Base-by-base conservation (phyloP, 2,113 vertebrate genomes). In the Myrmophylax atrothorax region DNA sequence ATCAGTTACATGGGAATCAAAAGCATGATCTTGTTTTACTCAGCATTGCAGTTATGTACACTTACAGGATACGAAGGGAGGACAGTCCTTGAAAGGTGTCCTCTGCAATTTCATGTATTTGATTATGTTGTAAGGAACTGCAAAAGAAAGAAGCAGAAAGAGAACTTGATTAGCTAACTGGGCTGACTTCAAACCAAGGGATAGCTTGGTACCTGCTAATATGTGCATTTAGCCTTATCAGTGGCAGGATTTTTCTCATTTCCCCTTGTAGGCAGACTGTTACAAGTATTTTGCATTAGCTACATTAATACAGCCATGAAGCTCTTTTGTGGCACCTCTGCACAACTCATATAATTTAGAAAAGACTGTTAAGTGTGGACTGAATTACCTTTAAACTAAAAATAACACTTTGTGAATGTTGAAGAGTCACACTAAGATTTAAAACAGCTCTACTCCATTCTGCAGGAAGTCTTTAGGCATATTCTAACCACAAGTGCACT, bases 41-140 rank as follows among this genome's bases (percentile, higher is more conserved):
- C 52, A 52, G 50, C n/a, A 76, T 14, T 63, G 40, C n/a, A 75
- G 38, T 25, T 40, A 50, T 5, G 66, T 11, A 77, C 89, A 99
- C 99, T 99, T 97, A 99, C 99, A 99, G 98, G 75, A 99, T 96
- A 92, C 98, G 98, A 55, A 99, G 98, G 83, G 98, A 98, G 24
- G 97, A 97, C 25, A 99, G 98, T 89, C 98, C 98, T 93, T 98
- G 98, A 87, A 99, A 99, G 69, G 98, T 99, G 82, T 98, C 98
- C 85, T 98, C 98, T 53, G 98, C 97, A 68, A 99, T 98, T 97
- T 98, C 98, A 68, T 96, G 96, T 92, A 99, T 99, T 44, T 97
- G 98, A 97, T 99, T 99, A 95, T 99, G 99, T 62, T 99, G 99
- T 79, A 99, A 98, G 89, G 98, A 99, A 97, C 99, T 99, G 96